Conservation (phyloP, 1,140 invertebrate genomes). For the Aricia agestis region DNA sequence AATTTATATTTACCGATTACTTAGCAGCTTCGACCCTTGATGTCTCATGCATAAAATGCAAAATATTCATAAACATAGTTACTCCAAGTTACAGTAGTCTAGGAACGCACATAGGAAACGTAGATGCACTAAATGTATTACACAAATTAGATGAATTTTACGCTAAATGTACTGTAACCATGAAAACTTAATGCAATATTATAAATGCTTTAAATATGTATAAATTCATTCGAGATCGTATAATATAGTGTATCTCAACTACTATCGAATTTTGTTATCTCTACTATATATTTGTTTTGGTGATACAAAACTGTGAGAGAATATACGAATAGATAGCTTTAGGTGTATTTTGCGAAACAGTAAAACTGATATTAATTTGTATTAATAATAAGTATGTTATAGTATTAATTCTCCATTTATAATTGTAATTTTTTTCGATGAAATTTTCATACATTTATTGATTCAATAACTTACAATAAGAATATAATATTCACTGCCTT, state of each 20-base stretch:
- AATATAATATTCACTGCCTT: constrained; percentile 20
- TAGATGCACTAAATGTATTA: constrained; percentile 20
- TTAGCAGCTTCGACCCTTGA: background rate
- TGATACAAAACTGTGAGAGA: constrained; percentile 14
- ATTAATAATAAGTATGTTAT: constrained; percentile 24
- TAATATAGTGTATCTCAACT: constrained; percentile 16
- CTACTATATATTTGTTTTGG: constrained; percentile 19
- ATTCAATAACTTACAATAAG: constrained; percentile 10
- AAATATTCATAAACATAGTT: background rate
- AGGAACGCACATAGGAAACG: constrained; percentile 17
- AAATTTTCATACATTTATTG: constrained; percentile 31
- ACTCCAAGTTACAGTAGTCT: background rate
- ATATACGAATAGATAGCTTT: constrained; percentile 12
- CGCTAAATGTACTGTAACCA: background rate
- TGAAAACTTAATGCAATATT: constrained; percentile 19
- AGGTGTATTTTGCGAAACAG: constrained; percentile 8
- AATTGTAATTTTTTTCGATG: constrained; percentile 32
- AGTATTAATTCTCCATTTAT: constrained; percentile 50
- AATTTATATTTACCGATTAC: constrained; percentile 16
- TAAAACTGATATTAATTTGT: constrained; percentile 15
- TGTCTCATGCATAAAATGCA: constrained; percentile 1
- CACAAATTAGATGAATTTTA: constrained; percentile 9
- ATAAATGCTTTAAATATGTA: constrained; percentile 33
- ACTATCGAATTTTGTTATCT: constrained; percentile 16
- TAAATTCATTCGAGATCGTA: constrained; percentile 12